A percentile compares a stretch with the other conserved stretches of the same genome.
These are phyloP conservation scores for Monodelphis domestica DNA, from an alignment of 2,797 vertebrate species.

Conservation along the genomic window DNA sequence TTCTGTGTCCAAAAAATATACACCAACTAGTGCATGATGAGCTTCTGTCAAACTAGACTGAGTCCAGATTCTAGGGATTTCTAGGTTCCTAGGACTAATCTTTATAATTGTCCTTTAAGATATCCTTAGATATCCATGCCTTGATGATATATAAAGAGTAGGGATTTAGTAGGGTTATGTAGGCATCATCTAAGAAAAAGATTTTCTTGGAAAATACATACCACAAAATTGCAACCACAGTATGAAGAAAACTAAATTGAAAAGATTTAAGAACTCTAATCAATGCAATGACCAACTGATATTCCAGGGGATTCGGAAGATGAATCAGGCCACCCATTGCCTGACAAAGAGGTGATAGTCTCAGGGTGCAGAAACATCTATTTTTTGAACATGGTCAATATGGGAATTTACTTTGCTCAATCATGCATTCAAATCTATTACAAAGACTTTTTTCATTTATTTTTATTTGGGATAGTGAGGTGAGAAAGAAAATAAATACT, in stretches of 20 bases:
- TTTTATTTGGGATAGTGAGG: neutral
- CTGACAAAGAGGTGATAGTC: neutral
- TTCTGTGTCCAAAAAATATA: neutral
- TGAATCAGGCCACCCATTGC: neutral
- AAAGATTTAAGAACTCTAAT: neutral
- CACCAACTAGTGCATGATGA: neutral
- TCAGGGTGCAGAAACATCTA: neutral
- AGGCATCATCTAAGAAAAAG: constrained; percentile 16
- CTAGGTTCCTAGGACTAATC: neutral
- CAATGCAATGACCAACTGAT: neutral
- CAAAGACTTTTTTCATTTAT: neutral
- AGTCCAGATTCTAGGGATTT: neutral
- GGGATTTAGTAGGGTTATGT: neutral
- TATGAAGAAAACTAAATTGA: neutral
- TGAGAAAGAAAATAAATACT: neutral
- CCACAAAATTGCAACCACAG: neutral
- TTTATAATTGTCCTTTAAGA: too few relatives aligned
- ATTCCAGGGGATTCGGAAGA: neutral
- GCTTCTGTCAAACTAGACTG: neutral
- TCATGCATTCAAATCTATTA: neutral
- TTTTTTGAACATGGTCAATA: neutral
- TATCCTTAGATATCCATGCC: too few relatives aligned
- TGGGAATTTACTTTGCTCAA: neutral
- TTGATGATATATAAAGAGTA: neutral
- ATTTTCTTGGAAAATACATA: neutral